Evolutionary conservation across 2,888 invertebrate species (phyloP).

Genomic region (Cheilosia impressa): DNA sequence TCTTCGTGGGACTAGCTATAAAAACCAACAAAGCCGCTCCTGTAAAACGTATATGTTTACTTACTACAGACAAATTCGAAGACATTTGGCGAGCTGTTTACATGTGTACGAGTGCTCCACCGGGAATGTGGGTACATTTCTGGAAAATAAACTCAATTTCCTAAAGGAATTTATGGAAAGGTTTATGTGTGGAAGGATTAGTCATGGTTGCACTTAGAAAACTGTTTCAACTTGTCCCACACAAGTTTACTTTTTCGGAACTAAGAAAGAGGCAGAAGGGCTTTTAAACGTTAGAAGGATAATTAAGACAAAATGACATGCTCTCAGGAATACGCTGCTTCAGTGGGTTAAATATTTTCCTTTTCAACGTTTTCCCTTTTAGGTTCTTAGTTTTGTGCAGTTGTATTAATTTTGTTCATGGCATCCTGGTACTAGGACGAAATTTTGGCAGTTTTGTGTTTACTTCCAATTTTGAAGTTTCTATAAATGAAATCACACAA

Average conservation of each 20-base stretch:
- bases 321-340: conserved; percentile 5
- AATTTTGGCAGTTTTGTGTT: neutral
- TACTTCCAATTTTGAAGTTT: too few relatives aligned
- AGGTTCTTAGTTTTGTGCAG: neutral
- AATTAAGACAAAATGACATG: conserved; percentile 32
- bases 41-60: conserved; percentile 3
- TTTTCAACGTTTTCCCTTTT: neutral
- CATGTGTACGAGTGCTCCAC: conserved; percentile 13
- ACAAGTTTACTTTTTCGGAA: neutral
- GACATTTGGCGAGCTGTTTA: conserved; percentile 23
- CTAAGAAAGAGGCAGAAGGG: neutral
- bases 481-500: too few relatives aligned
- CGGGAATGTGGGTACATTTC: neutral
- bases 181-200: conserved; percentile 19
- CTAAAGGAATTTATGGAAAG: conserved; percentile 11
- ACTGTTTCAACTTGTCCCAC: neutral
- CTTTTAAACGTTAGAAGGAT: conserved; percentile 24
- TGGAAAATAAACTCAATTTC: neutral
- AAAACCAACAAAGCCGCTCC: conserved; percentile 1
- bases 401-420: conserved; percentile 18
- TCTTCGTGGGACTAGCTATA: conserved; percentile 8
- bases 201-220: conserved; percentile 15
- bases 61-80: conserved; percentile 17
- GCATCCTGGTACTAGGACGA: neutral
- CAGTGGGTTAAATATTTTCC: neutral